phyloP scores from a whole-genome alignment of 2,797 vertebrate genomes.

The Enteromius treurensis region DNA sequence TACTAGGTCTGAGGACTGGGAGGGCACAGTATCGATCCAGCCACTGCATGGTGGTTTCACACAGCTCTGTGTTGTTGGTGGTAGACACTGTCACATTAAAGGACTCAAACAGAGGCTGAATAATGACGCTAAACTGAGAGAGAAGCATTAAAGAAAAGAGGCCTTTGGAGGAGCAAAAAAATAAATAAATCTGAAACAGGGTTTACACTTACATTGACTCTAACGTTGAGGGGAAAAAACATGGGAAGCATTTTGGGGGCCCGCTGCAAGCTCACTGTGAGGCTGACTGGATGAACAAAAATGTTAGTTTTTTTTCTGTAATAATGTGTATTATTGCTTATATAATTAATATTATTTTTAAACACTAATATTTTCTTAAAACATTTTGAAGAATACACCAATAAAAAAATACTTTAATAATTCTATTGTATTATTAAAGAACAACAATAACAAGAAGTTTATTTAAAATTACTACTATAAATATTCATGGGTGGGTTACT shows the following conservation, averaged over 20 bases:
- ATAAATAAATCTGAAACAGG: too few relatives aligned
- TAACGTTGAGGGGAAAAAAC: background rate
- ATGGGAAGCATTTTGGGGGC: background rate
- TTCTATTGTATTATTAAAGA: background rate
- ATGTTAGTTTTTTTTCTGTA: background rate
- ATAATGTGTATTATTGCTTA: background rate
- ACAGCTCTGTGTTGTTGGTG: conserved; percentile 85
- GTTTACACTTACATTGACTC: background rate
- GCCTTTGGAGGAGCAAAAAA: background rate
- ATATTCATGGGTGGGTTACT: background rate
- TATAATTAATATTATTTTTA: background rate
- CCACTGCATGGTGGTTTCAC: conserved; percentile 88
- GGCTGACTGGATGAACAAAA: background rate
- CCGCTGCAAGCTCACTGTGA: background rate
- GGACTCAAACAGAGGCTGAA: conserved; percentile 95
- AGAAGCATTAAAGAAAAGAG: conserved; percentile 41
- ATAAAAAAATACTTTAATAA: background rate
- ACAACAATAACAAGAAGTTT: background rate
- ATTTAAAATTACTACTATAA: background rate
- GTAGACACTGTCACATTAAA: conserved; percentile 92
- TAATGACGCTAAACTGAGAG: conserved; percentile 92
- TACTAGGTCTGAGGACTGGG: conserved; percentile 90
- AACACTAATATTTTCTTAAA: background rate
- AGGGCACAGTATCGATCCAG: conserved; percentile 91
- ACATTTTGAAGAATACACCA: background rate